Evolutionary conservation across 2,888 invertebrate genomes (phyloP), one percentile per base, ranked within the genome.

Genomic region (Apamea sordens): DNA sequence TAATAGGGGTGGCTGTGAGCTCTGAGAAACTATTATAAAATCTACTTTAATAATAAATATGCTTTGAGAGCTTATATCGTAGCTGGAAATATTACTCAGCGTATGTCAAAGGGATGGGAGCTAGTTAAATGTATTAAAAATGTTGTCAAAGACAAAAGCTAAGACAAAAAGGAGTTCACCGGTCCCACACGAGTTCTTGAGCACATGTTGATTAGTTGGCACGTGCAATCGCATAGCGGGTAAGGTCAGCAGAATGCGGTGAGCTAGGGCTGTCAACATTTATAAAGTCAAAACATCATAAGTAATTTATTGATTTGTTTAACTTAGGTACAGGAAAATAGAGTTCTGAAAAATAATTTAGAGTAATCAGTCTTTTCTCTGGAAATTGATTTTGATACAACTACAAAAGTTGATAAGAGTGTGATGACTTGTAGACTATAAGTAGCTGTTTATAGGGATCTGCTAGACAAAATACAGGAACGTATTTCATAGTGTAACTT

Each of bases 141-240:
- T 81, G 73, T 81, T 77, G 79, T 82, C 83, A 85, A 85, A 86
- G 80, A 84, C 82, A 84, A 86, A 86, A 83, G 79, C 74, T 74
- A 69, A 77, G 76, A 78, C 76, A 77, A 84, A 82, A 88, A 86
- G 77, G 73, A 81, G 76, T 50, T 71, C 79, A 73, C 79, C 74
- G 83, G 80, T 83, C 79, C 77, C 77, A 78, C 85, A 86, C 89
- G 85, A 88, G 84, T 86, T 88, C 85, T 89, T 87, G 83, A 89
- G 85, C 90, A 87, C 89, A 89, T 89, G 87, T 89, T 90, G 89
- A 90, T 90, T 89, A 89, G 85, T 86, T 90, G 89, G 89, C 90
- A 88, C 89, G 90, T 89, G 90, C 90, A 83, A 83, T 90, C 85
- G 82, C 83, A 86, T 88, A 88, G 88, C 88, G 80, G 78, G 88